A percentile compares a stretch with the other conserved stretches of the same genome.
Conservation (phyloP, 1,140 invertebrate genomes). For the Cyrtorhinus lividipennis region DNA sequence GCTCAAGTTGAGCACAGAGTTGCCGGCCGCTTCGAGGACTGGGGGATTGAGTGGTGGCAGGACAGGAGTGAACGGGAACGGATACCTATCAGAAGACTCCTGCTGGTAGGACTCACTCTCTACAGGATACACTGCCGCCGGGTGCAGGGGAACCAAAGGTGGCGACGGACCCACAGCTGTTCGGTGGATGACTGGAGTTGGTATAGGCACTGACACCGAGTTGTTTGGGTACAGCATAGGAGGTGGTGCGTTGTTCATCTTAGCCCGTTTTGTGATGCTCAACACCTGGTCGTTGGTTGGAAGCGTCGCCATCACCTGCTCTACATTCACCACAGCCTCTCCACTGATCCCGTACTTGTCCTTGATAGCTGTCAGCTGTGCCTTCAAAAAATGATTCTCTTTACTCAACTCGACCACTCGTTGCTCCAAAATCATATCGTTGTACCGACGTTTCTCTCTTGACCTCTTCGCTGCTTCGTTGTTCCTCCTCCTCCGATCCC, state of each 20-base stretch:
- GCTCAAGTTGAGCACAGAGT: conserved; percentile 29
- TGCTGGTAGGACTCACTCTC: conserved; percentile 24
- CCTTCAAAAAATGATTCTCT: conserved; percentile 84
- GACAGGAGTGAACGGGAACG: conserved; percentile 23
- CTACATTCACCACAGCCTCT: conserved; percentile 67
- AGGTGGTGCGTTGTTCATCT: conserved; percentile 36
- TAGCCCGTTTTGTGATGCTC: conserved; percentile 63
- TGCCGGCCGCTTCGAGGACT: conserved; percentile 23
- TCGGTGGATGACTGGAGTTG: conserved; percentile 50
- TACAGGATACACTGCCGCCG: conserved; percentile 14
- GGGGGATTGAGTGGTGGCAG: conserved; percentile 27
- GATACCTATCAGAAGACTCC: conserved; percentile 25
- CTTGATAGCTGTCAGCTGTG: conserved; percentile 80
- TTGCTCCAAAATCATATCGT: conserved; percentile 92
- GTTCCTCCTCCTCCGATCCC: conserved; percentile 85
- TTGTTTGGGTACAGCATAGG: conserved; percentile 12
- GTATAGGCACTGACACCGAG: conserved; percentile 41
- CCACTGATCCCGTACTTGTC: conserved; percentile 86
- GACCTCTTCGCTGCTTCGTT: conserved; percentile 93
- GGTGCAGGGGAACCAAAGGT: conserved; percentile 32
- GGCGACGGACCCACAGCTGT: conserved; percentile 35
- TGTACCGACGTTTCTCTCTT: conserved; percentile 85
- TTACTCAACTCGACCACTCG: conserved; percentile 85
- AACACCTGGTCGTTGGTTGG: conserved; percentile 69
- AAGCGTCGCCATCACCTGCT: conserved; percentile 69